Conservation (phyloP, 2,797 vertebrate species). For the Cheirogaleus major region DNA sequence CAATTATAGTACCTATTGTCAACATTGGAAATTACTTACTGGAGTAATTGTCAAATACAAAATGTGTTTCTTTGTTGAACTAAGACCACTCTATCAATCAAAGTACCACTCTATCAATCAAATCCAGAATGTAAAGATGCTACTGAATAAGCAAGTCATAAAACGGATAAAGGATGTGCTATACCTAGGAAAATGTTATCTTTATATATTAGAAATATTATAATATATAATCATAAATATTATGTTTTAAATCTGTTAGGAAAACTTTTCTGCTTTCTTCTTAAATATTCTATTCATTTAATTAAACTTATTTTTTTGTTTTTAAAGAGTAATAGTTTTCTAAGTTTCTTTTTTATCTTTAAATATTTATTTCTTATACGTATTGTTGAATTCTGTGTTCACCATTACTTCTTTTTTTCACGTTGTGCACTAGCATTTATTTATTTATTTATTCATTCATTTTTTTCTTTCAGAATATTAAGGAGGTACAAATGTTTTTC, state of each 20-base stretch:
- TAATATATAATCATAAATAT: not conserved
- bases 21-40: not conserved
- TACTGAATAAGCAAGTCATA: not conserved
- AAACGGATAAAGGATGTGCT: not conserved
- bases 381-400: no score
- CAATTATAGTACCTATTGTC: slow-evolving; percentile 38
- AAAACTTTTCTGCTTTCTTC: not conserved
- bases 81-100: not conserved
- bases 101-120: not conserved
- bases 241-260: not conserved
- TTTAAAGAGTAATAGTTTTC: not conserved
- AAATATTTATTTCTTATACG: no score
- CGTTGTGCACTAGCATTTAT: no score
- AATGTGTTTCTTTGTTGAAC: slow-evolving; percentile 36
- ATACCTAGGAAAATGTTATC: not conserved
- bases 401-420: no score
- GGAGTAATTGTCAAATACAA: slow-evolving; percentile 30
- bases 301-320: not conserved
- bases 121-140: not conserved
- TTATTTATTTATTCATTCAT: no score
- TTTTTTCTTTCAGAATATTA: not conserved
- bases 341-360: not conserved
- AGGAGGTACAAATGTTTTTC: not conserved
- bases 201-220: not conserved
- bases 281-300: not conserved